Conservation (phyloP, 2,113 vertebrate species). For the Scomber colias region DNA sequence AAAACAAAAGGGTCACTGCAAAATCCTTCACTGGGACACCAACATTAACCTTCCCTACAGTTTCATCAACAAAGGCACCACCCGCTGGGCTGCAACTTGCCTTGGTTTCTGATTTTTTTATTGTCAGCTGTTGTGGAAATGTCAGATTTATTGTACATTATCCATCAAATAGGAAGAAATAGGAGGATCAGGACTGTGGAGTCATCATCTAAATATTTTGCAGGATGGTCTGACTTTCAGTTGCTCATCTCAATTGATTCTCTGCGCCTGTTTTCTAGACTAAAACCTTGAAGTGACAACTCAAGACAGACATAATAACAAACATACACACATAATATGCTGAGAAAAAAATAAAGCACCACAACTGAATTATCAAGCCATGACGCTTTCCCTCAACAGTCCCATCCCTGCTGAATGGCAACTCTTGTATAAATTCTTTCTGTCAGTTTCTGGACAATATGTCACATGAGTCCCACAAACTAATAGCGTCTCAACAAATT, state of each 20-base stretch:
- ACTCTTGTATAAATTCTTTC: background rate
- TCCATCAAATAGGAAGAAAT: conserved; percentile 14
- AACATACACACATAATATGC: background rate
- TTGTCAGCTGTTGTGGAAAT: conserved; percentile 15
- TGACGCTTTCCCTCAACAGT: background rate
- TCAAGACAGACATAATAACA: background rate
- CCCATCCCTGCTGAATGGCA: background rate
- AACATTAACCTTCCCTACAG: background rate
- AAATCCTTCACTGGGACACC: background rate
- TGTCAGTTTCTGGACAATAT: background rate
- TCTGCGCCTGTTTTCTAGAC: background rate
- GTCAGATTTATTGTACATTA: conserved; percentile 15
- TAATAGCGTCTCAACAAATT: background rate
- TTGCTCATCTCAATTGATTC: background rate
- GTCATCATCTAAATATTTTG: conserved; percentile 24
- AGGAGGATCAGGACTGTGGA: conserved; percentile 18
- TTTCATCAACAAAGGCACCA: conserved; percentile 2
- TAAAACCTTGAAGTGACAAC: conserved; percentile 9
- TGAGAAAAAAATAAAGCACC: background rate
- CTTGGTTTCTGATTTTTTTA: conserved; percentile 23
- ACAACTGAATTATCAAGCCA: background rate
- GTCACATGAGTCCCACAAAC: background rate
- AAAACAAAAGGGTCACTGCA: background rate
- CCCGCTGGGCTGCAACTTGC: background rate
- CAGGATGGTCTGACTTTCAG: background rate